Conservation (phyloP, 2,113 vertebrate species). For the Mustela nigripes region DNA sequence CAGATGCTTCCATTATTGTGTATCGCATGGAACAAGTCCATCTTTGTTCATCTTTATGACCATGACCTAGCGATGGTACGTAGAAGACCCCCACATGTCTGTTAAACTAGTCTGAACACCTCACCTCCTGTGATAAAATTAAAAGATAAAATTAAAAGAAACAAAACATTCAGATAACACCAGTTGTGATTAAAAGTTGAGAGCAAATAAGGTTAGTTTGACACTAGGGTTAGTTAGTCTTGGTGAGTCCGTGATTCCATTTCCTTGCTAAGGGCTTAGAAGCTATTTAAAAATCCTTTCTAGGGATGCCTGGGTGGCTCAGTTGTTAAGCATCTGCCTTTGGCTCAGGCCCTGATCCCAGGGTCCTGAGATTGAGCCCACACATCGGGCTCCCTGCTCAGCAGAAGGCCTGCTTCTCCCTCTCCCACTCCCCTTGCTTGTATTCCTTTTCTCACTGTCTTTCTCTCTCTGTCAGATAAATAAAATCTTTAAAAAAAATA, state of each 20-base stretch:
- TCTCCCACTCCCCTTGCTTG: too few species aligned
- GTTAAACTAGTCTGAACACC: not conserved
- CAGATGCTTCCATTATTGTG: not conserved
- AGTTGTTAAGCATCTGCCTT: too few species aligned
- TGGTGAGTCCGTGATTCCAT: not conserved
- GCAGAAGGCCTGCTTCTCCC: too few species aligned
- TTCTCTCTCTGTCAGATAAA: too few species aligned
- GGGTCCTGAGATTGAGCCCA: too few species aligned
- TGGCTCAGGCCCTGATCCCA: too few species aligned
- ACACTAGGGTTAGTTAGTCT: not conserved
- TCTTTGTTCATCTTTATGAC: not conserved
- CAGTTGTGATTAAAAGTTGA: not conserved
- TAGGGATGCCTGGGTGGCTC: not conserved
- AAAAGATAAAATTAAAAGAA: too few species aligned
- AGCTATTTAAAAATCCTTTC: slow-evolving; percentile 14
- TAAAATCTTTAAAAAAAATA: too few species aligned
- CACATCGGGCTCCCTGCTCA: too few species aligned
- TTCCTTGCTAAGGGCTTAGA: not conserved
- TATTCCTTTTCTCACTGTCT: too few species aligned
- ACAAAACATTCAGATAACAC: not conserved
- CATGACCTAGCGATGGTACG: not conserved
- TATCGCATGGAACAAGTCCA: not conserved
- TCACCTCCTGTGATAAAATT: slow-evolving; percentile 35
- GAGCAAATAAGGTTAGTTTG: not conserved
- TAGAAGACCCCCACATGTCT: not conserved